Base-by-base conservation (phyloP, 2,888 invertebrate genomes). In the Drosophila nigricruria region DNA sequence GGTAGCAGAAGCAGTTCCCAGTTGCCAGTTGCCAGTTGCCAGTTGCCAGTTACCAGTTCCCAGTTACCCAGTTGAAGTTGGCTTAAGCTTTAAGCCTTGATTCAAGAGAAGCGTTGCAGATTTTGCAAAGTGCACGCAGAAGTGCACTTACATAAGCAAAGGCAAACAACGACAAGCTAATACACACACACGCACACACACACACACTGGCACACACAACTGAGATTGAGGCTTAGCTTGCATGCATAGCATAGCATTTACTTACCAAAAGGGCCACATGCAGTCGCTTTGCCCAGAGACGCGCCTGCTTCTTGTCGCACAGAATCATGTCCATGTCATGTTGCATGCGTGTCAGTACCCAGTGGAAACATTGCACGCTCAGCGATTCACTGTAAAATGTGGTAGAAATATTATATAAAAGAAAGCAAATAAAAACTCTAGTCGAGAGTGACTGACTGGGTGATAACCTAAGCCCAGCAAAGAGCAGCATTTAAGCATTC, bases 361-460 rank as follows among this genome's bases (percentile, higher is more conserved):
- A 97, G 93, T 99, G 98, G 93, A 99, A 99, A 87, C 96, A 96
- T 73, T 96, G 95, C 5, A 97, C 95, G 20, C 97, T 97, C 94
- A 99, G 95, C 2, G 99, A 98, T 94, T 99, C 98, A 92, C 98
- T 98, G 78, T 42, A 89, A 84, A 84, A 59, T 59, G 82, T 78
- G 81, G 75, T 43, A 70, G 82, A 78, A 49, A 30, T 30, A 30
- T 30, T 30, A 49, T 30, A 10, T 30, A 49, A 30, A 30, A 65
- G 20, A 60, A 14, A 59, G 10, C 30, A 30, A 30, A 30, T 30
- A 59, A 65, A 66, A 64, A 32, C 9, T n/a, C 16, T 3, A 43
- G 43, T 25, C 45, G n/a, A 47, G n/a, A 27, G 27, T n/a, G 27
- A 27, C 18, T 18, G 47, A 18, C 47, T 49, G 18, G 47, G n/a